Conservation (phyloP, 1,140 invertebrate species). For the Arctopsyche grandis region DNA sequence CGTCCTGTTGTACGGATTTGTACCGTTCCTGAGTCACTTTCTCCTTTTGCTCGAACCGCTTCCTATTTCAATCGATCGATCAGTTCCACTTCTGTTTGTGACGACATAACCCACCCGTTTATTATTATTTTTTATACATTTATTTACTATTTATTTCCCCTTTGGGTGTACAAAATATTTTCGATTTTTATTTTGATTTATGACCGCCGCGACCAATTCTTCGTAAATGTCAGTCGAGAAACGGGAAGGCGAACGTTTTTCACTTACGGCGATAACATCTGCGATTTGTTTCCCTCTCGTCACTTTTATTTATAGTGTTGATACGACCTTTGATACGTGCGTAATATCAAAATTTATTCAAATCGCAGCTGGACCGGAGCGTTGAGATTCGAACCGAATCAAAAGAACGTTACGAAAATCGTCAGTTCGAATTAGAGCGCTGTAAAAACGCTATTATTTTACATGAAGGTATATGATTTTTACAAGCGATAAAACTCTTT, state of each 20-base stretch:
- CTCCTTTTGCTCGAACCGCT: neutral
- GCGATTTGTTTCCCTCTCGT: slow-evolving; percentile 18
- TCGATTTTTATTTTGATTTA: slow-evolving; percentile 18
- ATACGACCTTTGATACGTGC: neutral
- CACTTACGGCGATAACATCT: neutral
- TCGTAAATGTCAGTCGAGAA: slow-evolving; percentile 10
- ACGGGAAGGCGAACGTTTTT: neutral
- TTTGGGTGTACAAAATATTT: neutral
- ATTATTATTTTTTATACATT: neutral
- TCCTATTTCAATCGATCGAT: neutral
- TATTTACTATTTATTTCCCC: neutral
- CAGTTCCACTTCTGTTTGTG: neutral
- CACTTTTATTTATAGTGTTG: neutral
- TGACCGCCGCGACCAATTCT: neutral
- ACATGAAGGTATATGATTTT: too few species aligned
- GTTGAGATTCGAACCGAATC: neutral
- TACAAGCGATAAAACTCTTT: too few species aligned
- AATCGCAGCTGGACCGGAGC: neutral
- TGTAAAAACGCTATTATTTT: too few species aligned
- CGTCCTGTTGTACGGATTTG: too few species aligned
- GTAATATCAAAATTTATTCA: slow-evolving; percentile 4
- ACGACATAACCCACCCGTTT: neutral
- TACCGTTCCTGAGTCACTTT: too few species aligned
- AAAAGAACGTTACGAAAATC: too few species aligned
- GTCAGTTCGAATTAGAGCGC: too few species aligned